These are phyloP conservation scores for Enhydra lutris DNA, from an alignment of 2,113 vertebrate genomes.

Conservation along the genomic window DNA sequence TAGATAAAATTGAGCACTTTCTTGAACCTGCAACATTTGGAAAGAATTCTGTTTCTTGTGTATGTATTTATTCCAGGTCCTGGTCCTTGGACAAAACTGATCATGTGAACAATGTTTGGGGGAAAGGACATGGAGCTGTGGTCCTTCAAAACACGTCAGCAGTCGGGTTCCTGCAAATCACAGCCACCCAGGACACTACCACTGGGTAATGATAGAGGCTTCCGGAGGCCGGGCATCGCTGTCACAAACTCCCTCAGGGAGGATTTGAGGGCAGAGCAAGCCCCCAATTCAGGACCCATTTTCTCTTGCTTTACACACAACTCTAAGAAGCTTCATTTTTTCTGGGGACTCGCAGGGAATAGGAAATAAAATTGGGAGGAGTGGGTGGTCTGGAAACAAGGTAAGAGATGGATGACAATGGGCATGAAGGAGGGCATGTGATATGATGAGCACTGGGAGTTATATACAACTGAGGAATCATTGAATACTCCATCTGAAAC, in stretches of 20 bases:
- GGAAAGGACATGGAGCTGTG: neutral
- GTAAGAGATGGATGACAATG: neutral
- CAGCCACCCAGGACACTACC: neutral
- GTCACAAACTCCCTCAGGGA: neutral
- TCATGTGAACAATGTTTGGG: neutral
- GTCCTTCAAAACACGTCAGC: neutral
- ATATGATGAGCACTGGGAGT: neutral
- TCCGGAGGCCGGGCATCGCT: accelerated
- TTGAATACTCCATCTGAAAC: neutral
- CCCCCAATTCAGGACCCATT: neutral
- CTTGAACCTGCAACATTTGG: neutral
- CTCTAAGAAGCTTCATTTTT: neutral
- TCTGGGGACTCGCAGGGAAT: neutral
- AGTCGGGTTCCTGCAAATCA: neutral
- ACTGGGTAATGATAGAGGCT: neutral
- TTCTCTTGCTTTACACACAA: neutral
- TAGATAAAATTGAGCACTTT: neutral
- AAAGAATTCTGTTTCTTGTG: neutral
- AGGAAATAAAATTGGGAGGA: neutral
- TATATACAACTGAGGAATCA: neutral
- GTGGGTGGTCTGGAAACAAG: neutral
- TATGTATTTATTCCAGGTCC: neutral
- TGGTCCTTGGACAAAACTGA: neutral
- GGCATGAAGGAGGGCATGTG: neutral
- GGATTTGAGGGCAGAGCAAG: neutral